phyloP scores from a whole-genome alignment of 2,113 vertebrate species.

The Capricornis sumatraensis region DNA sequence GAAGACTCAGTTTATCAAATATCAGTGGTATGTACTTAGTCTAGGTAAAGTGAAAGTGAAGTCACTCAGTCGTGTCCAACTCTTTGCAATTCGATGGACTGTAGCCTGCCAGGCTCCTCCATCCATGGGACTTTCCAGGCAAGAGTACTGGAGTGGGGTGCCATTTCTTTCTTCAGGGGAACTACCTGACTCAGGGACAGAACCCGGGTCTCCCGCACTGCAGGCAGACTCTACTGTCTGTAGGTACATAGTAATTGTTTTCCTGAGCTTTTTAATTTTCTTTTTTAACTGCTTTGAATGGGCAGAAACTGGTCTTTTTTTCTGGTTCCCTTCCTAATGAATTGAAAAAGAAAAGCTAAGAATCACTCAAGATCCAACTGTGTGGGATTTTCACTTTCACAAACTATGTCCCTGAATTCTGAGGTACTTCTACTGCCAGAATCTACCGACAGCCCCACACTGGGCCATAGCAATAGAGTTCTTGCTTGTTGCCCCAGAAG shows the following conservation, averaged over 20 bases:
- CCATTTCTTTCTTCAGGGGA: neutral
- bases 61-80: neutral
- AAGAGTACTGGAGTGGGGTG: neutral
- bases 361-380: neutral
- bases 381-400: neutral
- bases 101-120: neutral
- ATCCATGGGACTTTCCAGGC: neutral
- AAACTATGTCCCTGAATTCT: neutral
- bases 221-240: neutral
- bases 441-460: neutral
- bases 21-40: neutral
- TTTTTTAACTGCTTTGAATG: neutral
- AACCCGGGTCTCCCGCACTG: rapidly evolving
- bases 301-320: neutral
- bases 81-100: neutral
- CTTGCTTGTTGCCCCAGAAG: neutral
- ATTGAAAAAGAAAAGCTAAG: neutral
- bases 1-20: neutral
- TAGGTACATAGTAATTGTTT: neutral
- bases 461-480: neutral
- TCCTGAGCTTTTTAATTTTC: neutral
- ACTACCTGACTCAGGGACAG: rapidly evolving
- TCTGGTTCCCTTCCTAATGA: neutral
- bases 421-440: neutral
- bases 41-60: neutral